Conservation (phyloP, 2,113 vertebrate genomes). For the Poecile atricapillus region DNA sequence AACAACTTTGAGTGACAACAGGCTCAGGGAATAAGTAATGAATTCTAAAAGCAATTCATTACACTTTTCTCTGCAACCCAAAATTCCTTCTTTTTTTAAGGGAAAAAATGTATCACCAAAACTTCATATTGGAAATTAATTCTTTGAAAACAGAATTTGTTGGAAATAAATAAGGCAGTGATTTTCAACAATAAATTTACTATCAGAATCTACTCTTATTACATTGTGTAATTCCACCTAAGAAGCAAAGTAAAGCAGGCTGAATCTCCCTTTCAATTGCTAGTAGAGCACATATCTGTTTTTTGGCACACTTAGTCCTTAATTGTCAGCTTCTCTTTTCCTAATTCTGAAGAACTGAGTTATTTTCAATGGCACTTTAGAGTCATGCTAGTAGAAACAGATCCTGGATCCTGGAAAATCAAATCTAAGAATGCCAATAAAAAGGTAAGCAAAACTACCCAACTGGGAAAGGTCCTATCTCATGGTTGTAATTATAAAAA, state of each 20-base stretch:
- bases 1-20: neutral
- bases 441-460: slow-evolving; percentile 37
- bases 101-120: neutral
- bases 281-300: neutral
- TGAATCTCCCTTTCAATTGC: neutral
- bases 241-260: neutral
- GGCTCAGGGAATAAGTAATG: neutral
- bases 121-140: neutral
- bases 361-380: slow-evolving; percentile 49
- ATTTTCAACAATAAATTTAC: neutral
- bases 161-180: neutral
- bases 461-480: slow-evolving; percentile 21
- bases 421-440: slow-evolving; percentile 49
- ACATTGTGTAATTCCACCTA: neutral
- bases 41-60: neutral
- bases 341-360: slow-evolving; percentile 30
- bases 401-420: slow-evolving; percentile 49
- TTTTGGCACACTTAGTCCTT: slow-evolving; percentile 5
- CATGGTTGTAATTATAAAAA: slow-evolving; percentile 28
- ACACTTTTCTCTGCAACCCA: neutral
- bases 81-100: neutral
- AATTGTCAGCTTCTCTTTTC: neutral
- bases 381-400: slow-evolving; percentile 11
- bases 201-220: neutral
- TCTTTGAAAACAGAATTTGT: neutral